These are phyloP conservation scores for Hylia prasina DNA, from an alignment of 2,113 vertebrate species.

Conservation along the genomic window DNA sequence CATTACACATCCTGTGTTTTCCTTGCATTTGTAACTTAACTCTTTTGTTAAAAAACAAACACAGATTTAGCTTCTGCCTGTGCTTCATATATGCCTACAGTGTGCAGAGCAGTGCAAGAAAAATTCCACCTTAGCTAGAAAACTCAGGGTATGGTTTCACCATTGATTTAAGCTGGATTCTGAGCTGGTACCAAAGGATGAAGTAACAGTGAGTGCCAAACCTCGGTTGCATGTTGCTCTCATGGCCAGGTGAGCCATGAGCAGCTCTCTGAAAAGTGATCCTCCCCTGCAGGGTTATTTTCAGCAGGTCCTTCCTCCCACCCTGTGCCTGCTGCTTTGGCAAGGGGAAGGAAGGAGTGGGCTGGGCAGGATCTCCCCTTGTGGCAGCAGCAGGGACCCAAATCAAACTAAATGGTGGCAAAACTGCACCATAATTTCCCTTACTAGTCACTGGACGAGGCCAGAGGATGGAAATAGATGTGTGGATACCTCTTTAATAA, in stretches of 20 bases:
- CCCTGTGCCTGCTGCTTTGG: background rate
- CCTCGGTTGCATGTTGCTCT: background rate
- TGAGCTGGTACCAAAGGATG: background rate
- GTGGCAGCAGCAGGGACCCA: background rate
- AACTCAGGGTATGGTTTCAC: background rate
- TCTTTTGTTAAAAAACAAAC: slow-evolving; percentile 43
- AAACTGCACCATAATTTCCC: background rate
- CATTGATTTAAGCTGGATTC: background rate
- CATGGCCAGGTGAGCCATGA: background rate
- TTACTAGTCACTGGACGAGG: background rate
- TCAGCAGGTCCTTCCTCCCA: background rate
- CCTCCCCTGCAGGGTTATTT: background rate
- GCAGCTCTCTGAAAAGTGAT: background rate
- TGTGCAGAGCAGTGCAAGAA: background rate
- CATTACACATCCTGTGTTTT: slow-evolving; percentile 46
- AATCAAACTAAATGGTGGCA: background rate
- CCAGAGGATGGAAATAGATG: background rate
- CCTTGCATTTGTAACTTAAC: slow-evolving; percentile 41
- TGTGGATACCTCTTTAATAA: background rate
- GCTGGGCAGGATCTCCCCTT: background rate
- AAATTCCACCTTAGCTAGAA: background rate
- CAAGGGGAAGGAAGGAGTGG: background rate
- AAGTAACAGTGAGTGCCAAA: background rate
- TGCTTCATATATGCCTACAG: background rate
- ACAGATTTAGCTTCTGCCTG: background rate